Base-by-base conservation (phyloP, 2,888 invertebrate genomes). In the Melieria crassipennis region DNA sequence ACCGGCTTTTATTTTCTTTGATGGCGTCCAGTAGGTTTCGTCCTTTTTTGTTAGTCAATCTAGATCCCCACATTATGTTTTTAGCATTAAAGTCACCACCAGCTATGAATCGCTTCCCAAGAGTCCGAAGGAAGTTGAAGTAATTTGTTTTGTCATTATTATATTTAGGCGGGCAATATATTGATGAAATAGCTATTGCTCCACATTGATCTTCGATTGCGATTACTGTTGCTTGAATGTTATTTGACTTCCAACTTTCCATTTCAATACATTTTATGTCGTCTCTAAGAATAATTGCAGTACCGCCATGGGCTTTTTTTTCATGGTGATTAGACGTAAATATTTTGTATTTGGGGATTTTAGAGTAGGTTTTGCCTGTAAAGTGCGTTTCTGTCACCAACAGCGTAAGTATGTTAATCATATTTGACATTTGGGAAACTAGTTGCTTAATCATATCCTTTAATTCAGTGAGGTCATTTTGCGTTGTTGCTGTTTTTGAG, bases 381-480 rank as follows among this genome's bases (percentile, higher is more conserved):
- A 63, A 63, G 7, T 63, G 63, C 3, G 63, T 63, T 63, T 63
- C 63, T 63, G 63, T 50, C 11, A 50, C 50, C 50, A 50, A 11
- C 9, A 50, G 50, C 9, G 50, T 50, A 11, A 50, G 9, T 10
- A 50, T 50, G 50, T 11, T 50, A 3, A 50, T 50, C 50, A 50
- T 50, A 11, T 50, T 50, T 30, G 30, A 30, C 30, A 30, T 30
- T 30, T 30, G 30, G 30, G 30, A 30, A 30, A 30, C 30, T 30
- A 30, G 30, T 30, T 30, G 30, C 30, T 30, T 30, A 30, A 30
- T 30, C 30, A 30, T 30, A 30, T 30, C 30, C 30, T 30, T 30
- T 30, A 30, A 30, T 30, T 30, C 30, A 30, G 30, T 30, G 30
- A 30, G 30, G 30, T 30, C 30, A 30, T 30, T 30, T 30, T 30